These are phyloP conservation scores for Hippolais icterina DNA, from an alignment of 2,113 vertebrate species.

Conservation along the genomic window DNA sequence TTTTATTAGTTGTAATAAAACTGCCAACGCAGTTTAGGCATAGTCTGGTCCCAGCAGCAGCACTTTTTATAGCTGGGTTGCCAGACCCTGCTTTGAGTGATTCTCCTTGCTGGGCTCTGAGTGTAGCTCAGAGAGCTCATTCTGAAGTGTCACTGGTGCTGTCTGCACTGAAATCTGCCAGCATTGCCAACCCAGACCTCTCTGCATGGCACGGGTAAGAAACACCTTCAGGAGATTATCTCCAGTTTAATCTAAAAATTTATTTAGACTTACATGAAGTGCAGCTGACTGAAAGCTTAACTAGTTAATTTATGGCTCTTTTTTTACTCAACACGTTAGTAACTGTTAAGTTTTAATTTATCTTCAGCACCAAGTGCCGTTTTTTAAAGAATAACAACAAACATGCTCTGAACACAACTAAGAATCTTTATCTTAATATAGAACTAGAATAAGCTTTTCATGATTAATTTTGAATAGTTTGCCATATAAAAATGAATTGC, in stretches of 20 bases:
- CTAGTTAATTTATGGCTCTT: not conserved
- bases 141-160: not conserved
- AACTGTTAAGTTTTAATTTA: not conserved
- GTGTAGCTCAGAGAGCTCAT: not conserved
- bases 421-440: not conserved
- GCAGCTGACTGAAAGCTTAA: not conserved
- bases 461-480: not conserved
- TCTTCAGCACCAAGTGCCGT: not conserved
- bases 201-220: rapidly evolving
- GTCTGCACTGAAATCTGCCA: not conserved
- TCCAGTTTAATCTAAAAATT: not conserved
- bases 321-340: not conserved
- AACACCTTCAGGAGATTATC: not conserved
- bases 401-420: not conserved
- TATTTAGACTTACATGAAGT: not conserved
- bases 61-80: not conserved
- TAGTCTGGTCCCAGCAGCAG: not conserved
- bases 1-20: not conserved
- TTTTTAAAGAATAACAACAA: not conserved
- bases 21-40: not conserved
- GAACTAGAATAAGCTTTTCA: not conserved
- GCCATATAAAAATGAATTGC: not conserved
- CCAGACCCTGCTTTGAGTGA: not conserved
- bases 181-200: not conserved
- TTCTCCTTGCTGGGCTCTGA: not conserved